These are phyloP conservation scores for Poecile atricapillus DNA, from an alignment of 2,113 vertebrate genomes.

Conservation along the genomic window DNA sequence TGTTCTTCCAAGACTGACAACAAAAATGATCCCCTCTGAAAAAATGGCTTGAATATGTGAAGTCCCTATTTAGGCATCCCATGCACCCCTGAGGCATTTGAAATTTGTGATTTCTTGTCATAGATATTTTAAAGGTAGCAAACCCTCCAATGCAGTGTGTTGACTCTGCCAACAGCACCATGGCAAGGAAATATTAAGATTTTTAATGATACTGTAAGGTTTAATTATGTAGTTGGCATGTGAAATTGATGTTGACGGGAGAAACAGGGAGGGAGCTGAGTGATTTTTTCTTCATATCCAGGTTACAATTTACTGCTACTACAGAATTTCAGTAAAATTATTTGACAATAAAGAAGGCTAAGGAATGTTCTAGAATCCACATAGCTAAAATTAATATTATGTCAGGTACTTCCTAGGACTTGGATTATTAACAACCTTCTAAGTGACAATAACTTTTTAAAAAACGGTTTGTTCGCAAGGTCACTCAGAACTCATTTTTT, in stretches of 20 bases:
- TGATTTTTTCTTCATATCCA: background rate
- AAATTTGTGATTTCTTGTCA: slow-evolving; percentile 1
- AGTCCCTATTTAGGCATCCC: background rate
- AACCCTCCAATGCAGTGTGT: background rate
- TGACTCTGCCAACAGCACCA: background rate
- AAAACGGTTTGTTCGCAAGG: background rate
- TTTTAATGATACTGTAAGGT: background rate
- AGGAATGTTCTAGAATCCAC: background rate
- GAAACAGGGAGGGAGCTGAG: background rate
- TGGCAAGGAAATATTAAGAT: background rate
- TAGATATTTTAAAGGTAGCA: background rate
- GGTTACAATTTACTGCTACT: background rate
- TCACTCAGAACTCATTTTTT: background rate
- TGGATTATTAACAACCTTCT: background rate
- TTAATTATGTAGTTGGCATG: background rate
- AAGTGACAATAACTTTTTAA: background rate
- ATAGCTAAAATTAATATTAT: background rate
- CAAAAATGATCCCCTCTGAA: slow-evolving; percentile 12
- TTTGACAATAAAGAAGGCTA: background rate
- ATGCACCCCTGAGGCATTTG: background rate
- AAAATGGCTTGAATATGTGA: background rate
- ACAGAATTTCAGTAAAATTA: background rate
- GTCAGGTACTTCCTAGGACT: background rate
- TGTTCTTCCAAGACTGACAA: background rate
- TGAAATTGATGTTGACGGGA: background rate